Percentiles rank a stretch among this genome's conserved stretches.
These are phyloP conservation scores for Pecten maximus DNA, from an alignment of 2,888 invertebrate genomes.

Conservation along the genomic window DNA sequence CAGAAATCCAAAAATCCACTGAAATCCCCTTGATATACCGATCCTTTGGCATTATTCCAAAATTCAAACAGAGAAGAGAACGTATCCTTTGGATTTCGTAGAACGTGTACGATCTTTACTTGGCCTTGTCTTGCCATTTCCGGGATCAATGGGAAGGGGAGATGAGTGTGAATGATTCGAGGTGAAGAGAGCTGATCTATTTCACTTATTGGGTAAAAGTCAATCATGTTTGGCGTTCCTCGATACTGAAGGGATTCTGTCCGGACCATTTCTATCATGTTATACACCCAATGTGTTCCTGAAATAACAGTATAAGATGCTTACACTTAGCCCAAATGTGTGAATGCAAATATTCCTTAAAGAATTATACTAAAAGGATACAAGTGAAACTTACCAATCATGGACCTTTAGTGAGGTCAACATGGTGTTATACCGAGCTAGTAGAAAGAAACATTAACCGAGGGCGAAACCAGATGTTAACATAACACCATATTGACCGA, in stretches of 20 bases:
- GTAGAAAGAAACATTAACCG: too few species aligned
- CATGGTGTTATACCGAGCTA: too few species aligned
- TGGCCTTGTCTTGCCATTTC: background rate
- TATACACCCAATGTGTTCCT: slow-evolving; percentile 6
- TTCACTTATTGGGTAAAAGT: background rate
- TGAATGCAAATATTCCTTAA: too few species aligned
- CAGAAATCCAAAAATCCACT: background rate
- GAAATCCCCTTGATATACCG: background rate
- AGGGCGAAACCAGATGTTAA: too few species aligned
- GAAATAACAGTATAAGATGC: background rate
- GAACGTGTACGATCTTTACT: background rate
- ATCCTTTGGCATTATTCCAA: background rate
- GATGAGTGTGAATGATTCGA: background rate
- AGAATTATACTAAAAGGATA: too few species aligned
- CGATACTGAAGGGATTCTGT: background rate
- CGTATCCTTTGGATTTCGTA: background rate
- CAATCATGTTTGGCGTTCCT: background rate
- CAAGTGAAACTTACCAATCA: too few species aligned
- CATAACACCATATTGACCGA: too few species aligned
- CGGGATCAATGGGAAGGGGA: background rate
- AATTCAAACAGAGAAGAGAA: background rate
- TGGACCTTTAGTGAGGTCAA: too few species aligned
- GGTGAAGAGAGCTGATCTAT: background rate
- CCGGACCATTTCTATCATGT: background rate
- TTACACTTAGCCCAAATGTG: too few species aligned